Conservation (phyloP, 2,888 invertebrate species). For the Megalurothrips usitatus region DNA sequence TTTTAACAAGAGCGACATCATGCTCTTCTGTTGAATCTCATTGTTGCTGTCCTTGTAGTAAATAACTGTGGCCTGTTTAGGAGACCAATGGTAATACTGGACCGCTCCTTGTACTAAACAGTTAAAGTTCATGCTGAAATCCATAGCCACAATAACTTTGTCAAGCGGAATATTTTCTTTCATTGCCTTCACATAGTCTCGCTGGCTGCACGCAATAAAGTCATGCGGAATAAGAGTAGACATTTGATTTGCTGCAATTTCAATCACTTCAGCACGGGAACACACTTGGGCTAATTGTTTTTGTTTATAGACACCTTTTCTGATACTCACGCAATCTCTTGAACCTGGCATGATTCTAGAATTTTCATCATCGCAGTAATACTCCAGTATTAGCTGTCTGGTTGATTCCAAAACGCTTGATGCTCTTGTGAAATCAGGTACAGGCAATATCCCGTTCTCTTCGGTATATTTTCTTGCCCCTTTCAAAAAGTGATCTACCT, state of each 20-base stretch:
- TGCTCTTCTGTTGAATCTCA: background rate
- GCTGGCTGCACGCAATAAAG: background rate
- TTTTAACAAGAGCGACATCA: background rate
- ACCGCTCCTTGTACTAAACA: constrained; percentile 8
- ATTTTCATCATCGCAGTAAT: background rate
- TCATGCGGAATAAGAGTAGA: background rate
- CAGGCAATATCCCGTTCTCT: background rate
- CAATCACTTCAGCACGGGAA: background rate
- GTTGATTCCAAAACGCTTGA: background rate
- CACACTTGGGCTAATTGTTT: background rate
- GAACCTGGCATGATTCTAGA: background rate
- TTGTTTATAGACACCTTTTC: constrained; percentile 3
- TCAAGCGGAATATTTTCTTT: background rate
- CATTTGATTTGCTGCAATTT: background rate
- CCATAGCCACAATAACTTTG: background rate
- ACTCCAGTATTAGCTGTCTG: background rate
- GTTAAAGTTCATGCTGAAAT: constrained; percentile 9
- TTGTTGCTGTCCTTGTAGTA: constrained; percentile 11
- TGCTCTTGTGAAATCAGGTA: background rate
- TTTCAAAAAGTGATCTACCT: background rate
- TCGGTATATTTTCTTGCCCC: background rate
- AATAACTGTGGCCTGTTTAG: constrained; percentile 15
- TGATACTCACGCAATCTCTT: background rate
- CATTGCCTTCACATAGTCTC: background rate
- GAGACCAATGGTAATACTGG: background rate